phyloP scores from a whole-genome alignment of 2,113 vertebrate species.

The Variabilichromis moorii region DNA sequence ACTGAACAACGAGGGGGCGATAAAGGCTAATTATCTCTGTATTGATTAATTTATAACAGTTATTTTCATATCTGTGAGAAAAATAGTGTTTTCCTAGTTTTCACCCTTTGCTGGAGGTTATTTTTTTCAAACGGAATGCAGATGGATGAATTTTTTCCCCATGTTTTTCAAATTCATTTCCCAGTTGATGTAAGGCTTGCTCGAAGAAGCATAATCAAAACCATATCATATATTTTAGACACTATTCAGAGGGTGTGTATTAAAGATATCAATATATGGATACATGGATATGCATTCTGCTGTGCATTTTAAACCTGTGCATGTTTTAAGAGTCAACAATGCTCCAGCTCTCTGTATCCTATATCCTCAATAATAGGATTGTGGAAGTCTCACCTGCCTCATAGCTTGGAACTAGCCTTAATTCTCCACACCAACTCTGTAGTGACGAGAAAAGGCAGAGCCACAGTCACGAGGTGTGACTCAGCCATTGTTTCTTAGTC shows the following conservation, averaged over 20 bases:
- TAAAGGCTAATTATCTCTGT: slow-evolving; percentile 49
- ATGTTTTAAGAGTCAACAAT: neutral
- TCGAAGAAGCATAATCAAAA: neutral
- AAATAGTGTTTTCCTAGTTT: slow-evolving; percentile 3
- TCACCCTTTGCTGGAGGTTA: slow-evolving; percentile 26
- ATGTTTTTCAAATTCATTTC: neutral
- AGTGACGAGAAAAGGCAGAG: neutral
- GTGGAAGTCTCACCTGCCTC: neutral
- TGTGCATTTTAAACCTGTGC: neutral
- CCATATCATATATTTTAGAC: neutral
- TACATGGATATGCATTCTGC: neutral
- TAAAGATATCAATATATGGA: neutral
- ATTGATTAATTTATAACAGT: slow-evolving; percentile 51
- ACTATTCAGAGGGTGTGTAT: neutral
- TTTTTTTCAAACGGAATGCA: slow-evolving; percentile 18
- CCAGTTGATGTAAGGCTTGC: slow-evolving; percentile 18
- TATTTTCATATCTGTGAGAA: slow-evolving; percentile 39
- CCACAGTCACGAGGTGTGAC: neutral
- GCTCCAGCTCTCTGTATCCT: neutral
- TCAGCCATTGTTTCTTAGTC: neutral
- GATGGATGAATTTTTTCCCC: neutral
- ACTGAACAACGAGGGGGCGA: slow-evolving; percentile 24
- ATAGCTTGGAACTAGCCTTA: neutral
- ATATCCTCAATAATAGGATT: neutral
- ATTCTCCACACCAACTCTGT: neutral